Evolutionary conservation across 1,140 invertebrate species (phyloP).

Genomic region (Bombus haemorrhoidalis): DNA sequence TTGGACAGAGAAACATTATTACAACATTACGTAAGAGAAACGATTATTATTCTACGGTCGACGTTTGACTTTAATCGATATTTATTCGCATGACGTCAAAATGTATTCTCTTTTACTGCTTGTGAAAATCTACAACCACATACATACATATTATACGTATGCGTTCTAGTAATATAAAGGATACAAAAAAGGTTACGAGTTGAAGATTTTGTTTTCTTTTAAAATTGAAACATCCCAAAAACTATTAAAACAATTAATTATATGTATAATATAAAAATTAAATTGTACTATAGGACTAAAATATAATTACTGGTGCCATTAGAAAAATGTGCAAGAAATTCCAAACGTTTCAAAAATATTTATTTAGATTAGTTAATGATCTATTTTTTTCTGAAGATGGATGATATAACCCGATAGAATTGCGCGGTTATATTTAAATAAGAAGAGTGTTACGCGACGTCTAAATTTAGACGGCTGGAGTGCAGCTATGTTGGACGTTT

Average conservation of each 20-base stretch:
- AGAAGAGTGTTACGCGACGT: not conserved
- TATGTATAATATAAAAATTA: not conserved
- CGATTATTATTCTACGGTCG: too few species aligned
- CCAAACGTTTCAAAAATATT: not conserved
- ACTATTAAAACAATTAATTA: not conserved
- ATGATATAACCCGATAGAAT: not conserved
- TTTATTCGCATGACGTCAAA: too few species aligned
- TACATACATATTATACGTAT: too few species aligned
- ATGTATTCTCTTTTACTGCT: too few species aligned
- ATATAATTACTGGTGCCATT: not conserved
- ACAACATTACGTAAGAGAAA: too few species aligned
- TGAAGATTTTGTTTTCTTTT: not conserved
- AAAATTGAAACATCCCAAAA: not conserved
- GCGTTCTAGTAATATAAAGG: too few species aligned
- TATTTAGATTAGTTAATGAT: not conserved
- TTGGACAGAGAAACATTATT: not conserved
- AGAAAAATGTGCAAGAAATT: not conserved
- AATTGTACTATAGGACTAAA: not conserved
- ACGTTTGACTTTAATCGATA: too few species aligned
- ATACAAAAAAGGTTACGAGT: too few species aligned
- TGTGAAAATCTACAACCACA: too few species aligned
- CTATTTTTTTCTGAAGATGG: not conserved
- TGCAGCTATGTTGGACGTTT: not conserved
- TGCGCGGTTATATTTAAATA: not conserved
- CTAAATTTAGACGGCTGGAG: constrained; percentile 5